Percentiles rank a stretch among this genome's conserved stretches.
phyloP scores from a whole-genome alignment of 2,888 invertebrate species.

The Lithosia quadra region DNA sequence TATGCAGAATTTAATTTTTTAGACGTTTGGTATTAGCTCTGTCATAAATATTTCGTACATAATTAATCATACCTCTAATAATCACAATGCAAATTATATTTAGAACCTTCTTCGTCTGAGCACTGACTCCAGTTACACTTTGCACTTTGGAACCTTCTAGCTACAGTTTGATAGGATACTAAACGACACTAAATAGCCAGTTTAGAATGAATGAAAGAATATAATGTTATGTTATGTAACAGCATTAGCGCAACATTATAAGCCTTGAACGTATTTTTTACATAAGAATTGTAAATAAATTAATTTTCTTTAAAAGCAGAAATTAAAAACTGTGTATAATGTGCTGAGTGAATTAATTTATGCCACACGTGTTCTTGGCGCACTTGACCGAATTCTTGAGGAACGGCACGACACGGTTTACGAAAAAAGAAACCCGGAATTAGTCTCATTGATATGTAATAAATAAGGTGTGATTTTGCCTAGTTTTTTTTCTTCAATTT shows the following conservation, averaged over 20 bases:
- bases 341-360: constrained; percentile 9
- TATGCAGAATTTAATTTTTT: too few species aligned
- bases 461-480: not conserved
- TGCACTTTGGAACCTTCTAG: too few species aligned
- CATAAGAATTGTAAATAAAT: not conserved
- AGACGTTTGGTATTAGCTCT: too few species aligned
- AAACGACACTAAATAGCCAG: too few species aligned
- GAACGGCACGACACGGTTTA: not conserved
- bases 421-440: constrained; percentile 7
- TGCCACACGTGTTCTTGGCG: constrained; percentile 5
- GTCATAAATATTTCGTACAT: too few species aligned
- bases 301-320: not conserved
- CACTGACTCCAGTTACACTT: too few species aligned
- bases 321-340: not conserved
- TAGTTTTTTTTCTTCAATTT: not conserved
- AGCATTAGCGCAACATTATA: not conserved
- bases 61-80: too few species aligned
- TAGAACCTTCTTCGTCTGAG: too few species aligned
- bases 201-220: too few species aligned
- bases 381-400: constrained; percentile 28
- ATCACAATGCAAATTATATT: too few species aligned
- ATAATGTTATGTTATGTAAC: not conserved
- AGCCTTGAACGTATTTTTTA: not conserved
- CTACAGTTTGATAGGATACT: too few species aligned
- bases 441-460: constrained; percentile 6